Percentiles rank a stretch among this genome's conserved stretches.
Conservation (phyloP, 23 tunicate species). For the Oikopleura dioica region DNA sequence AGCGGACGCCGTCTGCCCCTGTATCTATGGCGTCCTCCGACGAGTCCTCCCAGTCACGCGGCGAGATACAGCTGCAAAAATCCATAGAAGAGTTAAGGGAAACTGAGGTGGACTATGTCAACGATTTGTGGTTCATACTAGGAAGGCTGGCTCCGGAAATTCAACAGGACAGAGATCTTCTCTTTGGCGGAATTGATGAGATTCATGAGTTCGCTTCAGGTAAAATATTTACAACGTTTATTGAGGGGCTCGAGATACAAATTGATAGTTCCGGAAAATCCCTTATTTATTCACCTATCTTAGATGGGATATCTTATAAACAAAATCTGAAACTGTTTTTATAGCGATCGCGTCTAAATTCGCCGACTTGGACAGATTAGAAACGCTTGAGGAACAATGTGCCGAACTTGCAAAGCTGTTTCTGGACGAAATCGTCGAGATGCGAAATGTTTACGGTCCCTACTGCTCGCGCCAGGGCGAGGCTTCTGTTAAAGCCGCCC, state of each 20-base stretch:
- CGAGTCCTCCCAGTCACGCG: not conserved
- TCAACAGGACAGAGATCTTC: not conserved
- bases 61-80: not conserved
- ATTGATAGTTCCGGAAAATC: too few species aligned
- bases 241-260: not conserved
- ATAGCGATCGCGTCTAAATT: too few species aligned
- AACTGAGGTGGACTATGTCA: not conserved
- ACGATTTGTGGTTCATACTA: not conserved
- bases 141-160: not conserved
- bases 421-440: not conserved
- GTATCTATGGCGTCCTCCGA: not conserved
- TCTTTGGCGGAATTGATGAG: not conserved
- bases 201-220: not conserved
- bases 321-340: too few species aligned
- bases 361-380: too few species aligned
- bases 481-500: not conserved
- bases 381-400: not conserved
- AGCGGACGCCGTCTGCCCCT: not conserved
- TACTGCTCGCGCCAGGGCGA: slow-evolving; percentile 1
- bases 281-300: too few species aligned
- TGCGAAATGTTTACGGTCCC: not conserved
- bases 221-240: too few species aligned
- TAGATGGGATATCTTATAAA: too few species aligned
- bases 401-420: not conserved
- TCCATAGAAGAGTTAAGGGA: not conserved